A percentile compares a stretch with the other conserved stretches of the same genome.
Evolutionary conservation across 1,140 invertebrate species (phyloP).

Genomic region (Bombus waltoni): DNA sequence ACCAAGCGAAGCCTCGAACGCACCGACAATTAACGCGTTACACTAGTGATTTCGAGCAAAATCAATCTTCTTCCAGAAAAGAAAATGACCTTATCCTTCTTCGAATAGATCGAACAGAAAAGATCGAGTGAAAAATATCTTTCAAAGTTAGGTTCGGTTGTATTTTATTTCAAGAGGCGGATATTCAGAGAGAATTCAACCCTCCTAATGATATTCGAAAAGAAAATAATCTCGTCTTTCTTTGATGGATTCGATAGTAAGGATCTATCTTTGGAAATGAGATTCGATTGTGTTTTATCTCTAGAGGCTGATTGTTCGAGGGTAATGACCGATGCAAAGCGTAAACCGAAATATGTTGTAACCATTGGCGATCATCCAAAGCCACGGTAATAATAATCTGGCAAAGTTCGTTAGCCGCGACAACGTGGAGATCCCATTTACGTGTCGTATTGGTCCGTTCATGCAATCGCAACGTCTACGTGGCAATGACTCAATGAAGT

Average conservation of each 20-base stretch:
- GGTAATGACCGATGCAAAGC: slow-evolving; percentile 67
- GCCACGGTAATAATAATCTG: slow-evolving; percentile 72
- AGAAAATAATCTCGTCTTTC: background rate
- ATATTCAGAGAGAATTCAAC: background rate
- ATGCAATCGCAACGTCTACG: background rate
- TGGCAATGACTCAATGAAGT: slow-evolving; percentile 54
- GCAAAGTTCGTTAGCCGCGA: slow-evolving; percentile 72
- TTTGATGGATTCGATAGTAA: background rate
- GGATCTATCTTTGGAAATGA: slow-evolving; percentile 55
- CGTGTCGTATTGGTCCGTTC: slow-evolving; percentile 34
- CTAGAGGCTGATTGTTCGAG: slow-evolving; percentile 59
- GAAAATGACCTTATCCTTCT: background rate
- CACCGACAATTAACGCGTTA: background rate
- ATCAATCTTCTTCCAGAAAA: background rate
- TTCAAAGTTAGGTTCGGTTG: background rate
- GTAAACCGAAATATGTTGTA: slow-evolving; percentile 75
- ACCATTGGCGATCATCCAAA: slow-evolving; percentile 73
- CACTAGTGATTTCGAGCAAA: background rate
- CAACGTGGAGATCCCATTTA: slow-evolving; percentile 51
- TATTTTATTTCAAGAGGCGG: background rate
- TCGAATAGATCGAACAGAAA: background rate
- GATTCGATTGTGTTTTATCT: slow-evolving; percentile 45
- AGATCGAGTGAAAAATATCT: background rate
- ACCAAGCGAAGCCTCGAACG: background rate
- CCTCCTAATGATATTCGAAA: too few species aligned